Evolutionary conservation across 2,797 vertebrate species (phyloP).

Genomic region (Anisognathus igniventris): DNA sequence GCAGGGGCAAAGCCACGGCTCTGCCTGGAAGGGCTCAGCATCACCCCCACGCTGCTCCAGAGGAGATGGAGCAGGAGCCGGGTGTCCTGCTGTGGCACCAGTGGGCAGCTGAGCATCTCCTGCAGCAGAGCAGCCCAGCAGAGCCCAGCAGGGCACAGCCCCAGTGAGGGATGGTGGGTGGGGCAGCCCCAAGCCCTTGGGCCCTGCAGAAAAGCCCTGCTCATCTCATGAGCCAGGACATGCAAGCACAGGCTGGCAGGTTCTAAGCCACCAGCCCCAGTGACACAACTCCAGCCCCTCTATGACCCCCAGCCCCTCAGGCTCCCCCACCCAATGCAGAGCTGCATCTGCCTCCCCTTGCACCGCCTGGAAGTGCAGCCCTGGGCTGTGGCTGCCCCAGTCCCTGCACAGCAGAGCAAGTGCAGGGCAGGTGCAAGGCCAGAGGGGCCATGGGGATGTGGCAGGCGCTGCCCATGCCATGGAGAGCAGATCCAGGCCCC

Average conservation of each 20-base stretch:
- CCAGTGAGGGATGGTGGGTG: fast-evolving
- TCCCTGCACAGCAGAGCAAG: background rate
- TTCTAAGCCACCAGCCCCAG: background rate
- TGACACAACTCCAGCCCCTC: background rate
- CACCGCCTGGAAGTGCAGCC: fast-evolving
- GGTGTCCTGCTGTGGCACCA: background rate
- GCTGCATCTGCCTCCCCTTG: fast-evolving
- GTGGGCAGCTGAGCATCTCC: background rate
- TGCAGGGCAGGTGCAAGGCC: background rate
- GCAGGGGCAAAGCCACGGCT: background rate
- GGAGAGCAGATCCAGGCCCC: background rate
- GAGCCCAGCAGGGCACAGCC: background rate
- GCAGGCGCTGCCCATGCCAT: fast-evolving
- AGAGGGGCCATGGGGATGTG: background rate
- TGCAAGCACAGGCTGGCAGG: fast-evolving
- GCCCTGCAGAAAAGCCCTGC: background rate
- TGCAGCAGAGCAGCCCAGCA: background rate
- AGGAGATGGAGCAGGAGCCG: background rate
- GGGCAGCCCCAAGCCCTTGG: background rate
- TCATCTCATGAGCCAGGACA: background rate
- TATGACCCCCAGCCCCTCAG: fast-evolving
- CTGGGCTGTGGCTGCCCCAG: background rate
- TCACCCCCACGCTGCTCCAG: background rate
- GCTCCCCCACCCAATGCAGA: background rate
- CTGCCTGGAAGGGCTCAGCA: background rate